Percentiles rank a stretch among this genome's conserved stretches.
Conservation (phyloP, 2,113 vertebrate genomes). For the Mandrillus leucophaeus region DNA sequence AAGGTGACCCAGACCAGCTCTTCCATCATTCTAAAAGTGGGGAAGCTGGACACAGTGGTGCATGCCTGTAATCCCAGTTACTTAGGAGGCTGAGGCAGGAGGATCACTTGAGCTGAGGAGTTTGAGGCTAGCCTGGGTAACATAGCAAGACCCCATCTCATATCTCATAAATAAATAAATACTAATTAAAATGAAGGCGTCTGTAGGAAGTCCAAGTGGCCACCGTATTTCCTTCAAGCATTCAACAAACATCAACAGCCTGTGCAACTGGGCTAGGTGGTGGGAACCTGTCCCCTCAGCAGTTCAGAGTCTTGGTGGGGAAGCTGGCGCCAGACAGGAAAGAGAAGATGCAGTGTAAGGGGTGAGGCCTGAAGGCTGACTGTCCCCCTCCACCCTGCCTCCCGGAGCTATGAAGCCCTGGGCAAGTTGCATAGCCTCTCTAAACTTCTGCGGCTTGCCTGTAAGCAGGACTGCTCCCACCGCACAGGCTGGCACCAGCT, state of each 20-base stretch:
- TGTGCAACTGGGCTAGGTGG: fast-evolving
- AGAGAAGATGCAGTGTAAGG: background rate
- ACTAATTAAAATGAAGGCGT: background rate
- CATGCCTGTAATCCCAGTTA: background rate
- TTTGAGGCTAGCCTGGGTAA: background rate
- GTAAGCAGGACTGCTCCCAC: fast-evolving
- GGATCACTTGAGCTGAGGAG: background rate
- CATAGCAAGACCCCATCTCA: background rate
- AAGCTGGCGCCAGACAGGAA: background rate
- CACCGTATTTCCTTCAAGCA: background rate
- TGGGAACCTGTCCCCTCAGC: background rate
- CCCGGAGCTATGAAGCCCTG: too few relatives aligned
- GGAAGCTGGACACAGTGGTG: background rate
- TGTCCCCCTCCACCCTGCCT: background rate
- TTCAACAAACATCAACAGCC: background rate
- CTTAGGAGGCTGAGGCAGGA: background rate
- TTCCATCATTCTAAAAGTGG: background rate
- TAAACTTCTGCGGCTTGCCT: fast-evolving
- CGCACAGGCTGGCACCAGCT: background rate
- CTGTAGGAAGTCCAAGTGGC: background rate
- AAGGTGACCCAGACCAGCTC: background rate
- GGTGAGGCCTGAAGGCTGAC: background rate
- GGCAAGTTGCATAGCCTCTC: background rate
- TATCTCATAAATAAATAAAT: background rate
- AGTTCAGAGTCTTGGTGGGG: background rate